These are phyloP conservation scores for Danio aesculapii DNA, from an alignment of 2,797 vertebrate species.

Conservation along the genomic window DNA sequence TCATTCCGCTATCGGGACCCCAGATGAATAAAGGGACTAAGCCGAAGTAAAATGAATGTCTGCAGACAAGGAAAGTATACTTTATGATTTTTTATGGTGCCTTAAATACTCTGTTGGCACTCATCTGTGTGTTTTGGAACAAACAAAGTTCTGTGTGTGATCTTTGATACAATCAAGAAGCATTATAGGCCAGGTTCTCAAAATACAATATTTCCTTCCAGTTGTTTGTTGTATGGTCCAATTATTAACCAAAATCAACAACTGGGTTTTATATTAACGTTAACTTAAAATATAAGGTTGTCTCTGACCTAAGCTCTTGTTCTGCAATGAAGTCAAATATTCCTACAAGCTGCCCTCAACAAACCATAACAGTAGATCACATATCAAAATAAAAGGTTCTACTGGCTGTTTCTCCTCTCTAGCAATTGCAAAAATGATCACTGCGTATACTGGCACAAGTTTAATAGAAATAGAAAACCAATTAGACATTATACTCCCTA, in stretches of 20 bases:
- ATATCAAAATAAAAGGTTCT: slow-evolving; percentile 48
- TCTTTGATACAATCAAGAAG: neutral
- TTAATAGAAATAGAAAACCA: slow-evolving; percentile 11
- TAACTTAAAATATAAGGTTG: slow-evolving; percentile 11
- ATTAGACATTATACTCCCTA: neutral
- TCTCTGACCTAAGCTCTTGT: neutral
- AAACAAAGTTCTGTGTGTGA: neutral
- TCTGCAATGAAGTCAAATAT: slow-evolving; percentile 34
- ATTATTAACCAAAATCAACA: slow-evolving; percentile 1
- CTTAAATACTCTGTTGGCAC: neutral
- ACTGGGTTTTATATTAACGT: slow-evolving; percentile 32
- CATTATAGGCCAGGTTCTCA: neutral
- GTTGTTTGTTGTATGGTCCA: neutral
- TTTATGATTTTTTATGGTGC: neutral
- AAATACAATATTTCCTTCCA: neutral
- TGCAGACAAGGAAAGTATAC: neutral
- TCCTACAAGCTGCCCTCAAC: slow-evolving; percentile 42
- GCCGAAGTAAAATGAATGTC: no score
- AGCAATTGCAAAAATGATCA: slow-evolving; percentile 44
- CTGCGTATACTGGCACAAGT: slow-evolving; percentile 46
- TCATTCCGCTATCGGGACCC: no score
- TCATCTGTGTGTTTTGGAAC: neutral
- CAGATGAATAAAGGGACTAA: no score
- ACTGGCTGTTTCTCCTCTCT: slow-evolving; percentile 27
- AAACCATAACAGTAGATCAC: slow-evolving; percentile 48